Percentiles rank a stretch among this genome's conserved stretches.
Conservation (phyloP, 2,797 vertebrate species). For the Podargus strigoides region DNA sequence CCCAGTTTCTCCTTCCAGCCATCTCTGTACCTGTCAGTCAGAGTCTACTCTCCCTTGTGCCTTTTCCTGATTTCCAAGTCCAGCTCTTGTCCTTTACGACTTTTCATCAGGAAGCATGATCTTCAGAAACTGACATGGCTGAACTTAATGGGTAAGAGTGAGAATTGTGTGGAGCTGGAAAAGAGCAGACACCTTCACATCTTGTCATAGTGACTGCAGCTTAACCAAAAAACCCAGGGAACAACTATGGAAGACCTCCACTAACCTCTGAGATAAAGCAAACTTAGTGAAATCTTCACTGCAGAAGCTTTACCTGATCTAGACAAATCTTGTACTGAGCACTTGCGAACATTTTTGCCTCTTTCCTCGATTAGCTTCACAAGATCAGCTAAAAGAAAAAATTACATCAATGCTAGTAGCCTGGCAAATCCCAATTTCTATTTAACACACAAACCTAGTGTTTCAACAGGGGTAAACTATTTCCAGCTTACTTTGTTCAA, state of each 20-base stretch:
- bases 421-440: not conserved
- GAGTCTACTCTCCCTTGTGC: not conserved
- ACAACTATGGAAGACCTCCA: not conserved
- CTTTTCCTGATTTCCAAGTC: not conserved
- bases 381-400: not conserved
- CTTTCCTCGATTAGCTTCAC: not conserved
- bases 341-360: not conserved
- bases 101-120: not conserved
- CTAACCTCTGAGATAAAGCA: not conserved
- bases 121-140: not conserved
- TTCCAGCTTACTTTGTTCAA: not conserved
- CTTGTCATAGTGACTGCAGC: not conserved
- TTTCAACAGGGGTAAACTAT: not conserved
- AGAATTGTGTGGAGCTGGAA: not conserved
- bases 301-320: not conserved
- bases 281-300: not conserved
- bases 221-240: not conserved
- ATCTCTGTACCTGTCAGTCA: not conserved
- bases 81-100: not conserved
- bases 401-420: not conserved
- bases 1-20: not conserved
- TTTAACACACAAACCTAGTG: not conserved
- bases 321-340: not conserved
- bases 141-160: not conserved
- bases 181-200: not conserved